Percentiles rank a stretch among this genome's conserved stretches.
These are phyloP conservation scores for Brachionus calyciflorus DNA, from an alignment of 1,140 invertebrate genomes.

Conservation along the genomic window DNA sequence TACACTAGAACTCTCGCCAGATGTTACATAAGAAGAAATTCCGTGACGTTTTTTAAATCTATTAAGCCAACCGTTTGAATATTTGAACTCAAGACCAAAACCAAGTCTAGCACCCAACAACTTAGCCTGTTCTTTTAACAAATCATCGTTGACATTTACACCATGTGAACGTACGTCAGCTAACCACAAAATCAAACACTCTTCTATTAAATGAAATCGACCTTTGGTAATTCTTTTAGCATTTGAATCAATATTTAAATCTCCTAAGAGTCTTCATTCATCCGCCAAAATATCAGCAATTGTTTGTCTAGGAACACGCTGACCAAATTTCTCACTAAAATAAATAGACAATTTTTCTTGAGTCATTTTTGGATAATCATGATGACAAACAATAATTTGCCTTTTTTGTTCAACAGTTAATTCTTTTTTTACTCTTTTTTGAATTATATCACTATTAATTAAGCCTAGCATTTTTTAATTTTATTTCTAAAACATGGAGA, in stretches of 20 bases:
- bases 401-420: no score
- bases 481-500: no score
- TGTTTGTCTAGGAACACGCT: background rate
- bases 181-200: background rate
- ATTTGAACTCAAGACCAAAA: no score
- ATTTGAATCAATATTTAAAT: background rate
- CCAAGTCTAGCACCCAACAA: no score
- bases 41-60: no score
- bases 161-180: background rate
- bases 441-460: no score
- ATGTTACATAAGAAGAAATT: no score
- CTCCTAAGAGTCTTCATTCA: background rate
- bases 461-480: no score
- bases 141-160: conserved; percentile 1
- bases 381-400: no score
- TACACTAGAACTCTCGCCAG: no score
- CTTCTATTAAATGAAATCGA: background rate
- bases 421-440: no score
- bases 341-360: background rate
- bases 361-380: background rate
- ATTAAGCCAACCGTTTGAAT: no score
- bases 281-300: conserved; percentile 3
- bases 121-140: background rate
- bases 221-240: background rate
- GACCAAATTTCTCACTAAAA: background rate